Percentiles rank a stretch among this genome's conserved stretches.
Conservation (phyloP, 1,140 invertebrate genomes). For the Drosophila lacertosa region DNA sequence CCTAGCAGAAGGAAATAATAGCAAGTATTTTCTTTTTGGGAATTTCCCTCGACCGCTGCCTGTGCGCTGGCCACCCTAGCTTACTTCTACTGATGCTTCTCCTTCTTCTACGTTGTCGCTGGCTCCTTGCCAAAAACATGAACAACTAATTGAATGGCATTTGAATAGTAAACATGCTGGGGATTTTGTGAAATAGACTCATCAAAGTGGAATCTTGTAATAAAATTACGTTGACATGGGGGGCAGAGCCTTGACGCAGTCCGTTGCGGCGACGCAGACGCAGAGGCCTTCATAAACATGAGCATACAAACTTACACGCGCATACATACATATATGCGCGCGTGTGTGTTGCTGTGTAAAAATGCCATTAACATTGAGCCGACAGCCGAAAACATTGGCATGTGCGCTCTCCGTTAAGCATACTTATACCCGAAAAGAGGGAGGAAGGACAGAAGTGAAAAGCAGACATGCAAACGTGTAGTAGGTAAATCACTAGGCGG, state of each 20-base stretch:
- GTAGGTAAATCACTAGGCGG: constrained; percentile 48
- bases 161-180: constrained; percentile 34
- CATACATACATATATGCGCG: neutral
- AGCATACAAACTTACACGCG: neutral
- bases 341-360: constrained; percentile 34
- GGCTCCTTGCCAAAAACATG: constrained; percentile 55
- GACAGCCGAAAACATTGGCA: constrained; percentile 46
- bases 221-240: constrained; percentile 58
- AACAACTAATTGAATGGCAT: constrained; percentile 75
- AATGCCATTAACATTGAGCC: constrained; percentile 68
- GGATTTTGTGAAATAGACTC: constrained; percentile 43
- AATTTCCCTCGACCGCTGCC: constrained; percentile 49
- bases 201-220: constrained; percentile 75
- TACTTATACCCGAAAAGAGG: constrained; percentile 46
- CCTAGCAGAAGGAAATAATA: constrained; percentile 21
- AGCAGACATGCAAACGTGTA: constrained; percentile 35
- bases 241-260: constrained; percentile 57
- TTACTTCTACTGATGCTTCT: neutral
- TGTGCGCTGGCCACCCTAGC: constrained; percentile 1
- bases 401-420: constrained; percentile 60
- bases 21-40: constrained; percentile 32
- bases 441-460: constrained; percentile 22
- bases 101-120: constrained; percentile 31
- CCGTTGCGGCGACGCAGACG: constrained; percentile 1
- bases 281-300: constrained; percentile 38